These are phyloP conservation scores for Drymonia ruficornis DNA, from an alignment of 2,888 invertebrate genomes.

Conservation along the genomic window DNA sequence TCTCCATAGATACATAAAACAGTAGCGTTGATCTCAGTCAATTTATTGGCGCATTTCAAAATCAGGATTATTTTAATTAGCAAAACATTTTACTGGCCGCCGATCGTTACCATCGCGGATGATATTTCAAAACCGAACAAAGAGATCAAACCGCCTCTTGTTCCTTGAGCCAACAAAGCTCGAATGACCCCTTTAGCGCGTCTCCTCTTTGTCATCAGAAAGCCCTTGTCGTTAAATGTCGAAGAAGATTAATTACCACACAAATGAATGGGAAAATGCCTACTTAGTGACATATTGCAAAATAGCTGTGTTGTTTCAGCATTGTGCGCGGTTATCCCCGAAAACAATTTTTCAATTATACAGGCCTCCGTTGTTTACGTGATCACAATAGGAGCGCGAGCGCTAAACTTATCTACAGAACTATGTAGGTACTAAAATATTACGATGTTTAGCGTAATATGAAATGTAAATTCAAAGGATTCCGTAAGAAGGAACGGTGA, in stretches of 20 bases:
- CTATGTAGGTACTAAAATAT: neutral
- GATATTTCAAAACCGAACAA: slow-evolving; percentile 72
- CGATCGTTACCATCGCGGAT: slow-evolving; percentile 51
- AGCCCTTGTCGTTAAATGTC: slow-evolving; percentile 62
- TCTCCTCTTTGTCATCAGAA: slow-evolving; percentile 62
- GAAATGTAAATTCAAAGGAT: too few species aligned
- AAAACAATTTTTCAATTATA: slow-evolving; percentile 15
- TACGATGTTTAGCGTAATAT: neutral
- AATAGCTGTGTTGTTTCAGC: slow-evolving; percentile 34
- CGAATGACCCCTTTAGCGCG: slow-evolving; percentile 67
- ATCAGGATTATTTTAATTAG: neutral
- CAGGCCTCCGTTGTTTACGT: neutral
- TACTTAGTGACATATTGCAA: slow-evolving; percentile 30
- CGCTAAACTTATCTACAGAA: neutral
- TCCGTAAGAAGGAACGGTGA: too few species aligned
- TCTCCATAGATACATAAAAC: too few species aligned
- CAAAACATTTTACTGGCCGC: neutral
- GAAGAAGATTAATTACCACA: slow-evolving; percentile 74
- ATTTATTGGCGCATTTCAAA: too few species aligned
- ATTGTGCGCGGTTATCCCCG: slow-evolving; percentile 14
- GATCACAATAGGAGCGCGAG: neutral
- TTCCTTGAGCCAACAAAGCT: slow-evolving; percentile 64
- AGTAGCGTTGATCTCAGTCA: too few species aligned
- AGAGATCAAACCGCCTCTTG: slow-evolving; percentile 58
- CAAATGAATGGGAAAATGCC: slow-evolving; percentile 54